These are phyloP conservation scores for Pristionchus pacificus DNA, from an alignment of 1,140 invertebrate genomes.

Conservation along the genomic window DNA sequence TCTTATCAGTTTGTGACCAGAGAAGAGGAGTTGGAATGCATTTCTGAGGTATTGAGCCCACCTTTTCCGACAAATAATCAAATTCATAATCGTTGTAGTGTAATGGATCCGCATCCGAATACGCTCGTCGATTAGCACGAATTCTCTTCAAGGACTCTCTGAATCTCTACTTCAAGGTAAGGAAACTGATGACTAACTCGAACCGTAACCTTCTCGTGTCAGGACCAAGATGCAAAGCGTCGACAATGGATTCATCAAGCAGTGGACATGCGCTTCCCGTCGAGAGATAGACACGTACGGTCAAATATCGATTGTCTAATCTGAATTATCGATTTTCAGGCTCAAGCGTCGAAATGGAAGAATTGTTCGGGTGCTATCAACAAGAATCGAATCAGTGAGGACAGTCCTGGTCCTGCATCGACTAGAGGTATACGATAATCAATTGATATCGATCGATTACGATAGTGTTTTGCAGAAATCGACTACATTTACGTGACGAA, in stretches of 20 bases:
- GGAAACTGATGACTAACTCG: too few relatives aligned
- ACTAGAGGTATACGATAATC: not conserved
- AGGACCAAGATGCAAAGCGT: not conserved
- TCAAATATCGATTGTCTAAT: not conserved
- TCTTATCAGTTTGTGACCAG: not conserved
- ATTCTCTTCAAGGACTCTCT: not conserved
- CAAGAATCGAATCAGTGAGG: not conserved
- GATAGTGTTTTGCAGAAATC: not conserved
- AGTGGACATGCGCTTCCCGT: not conserved
- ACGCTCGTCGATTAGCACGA: not conserved
- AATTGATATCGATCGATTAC: not conserved
- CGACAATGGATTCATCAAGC: not conserved
- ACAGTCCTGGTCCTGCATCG: too few relatives aligned
- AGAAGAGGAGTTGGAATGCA: not conserved
- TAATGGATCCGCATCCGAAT: not conserved
- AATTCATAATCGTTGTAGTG: not conserved
- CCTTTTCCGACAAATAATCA: not conserved
- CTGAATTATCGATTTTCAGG: not conserved
- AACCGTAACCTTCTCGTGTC: too few relatives aligned
- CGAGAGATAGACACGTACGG: not conserved
- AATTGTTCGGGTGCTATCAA: not conserved
- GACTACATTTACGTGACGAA: not conserved
- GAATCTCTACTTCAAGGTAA: not conserved
- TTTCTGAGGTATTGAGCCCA: not conserved
- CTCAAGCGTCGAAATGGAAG: not conserved